phyloP scores from a whole-genome alignment of 2,797 vertebrate genomes.

The Anguilla anguilla region DNA sequence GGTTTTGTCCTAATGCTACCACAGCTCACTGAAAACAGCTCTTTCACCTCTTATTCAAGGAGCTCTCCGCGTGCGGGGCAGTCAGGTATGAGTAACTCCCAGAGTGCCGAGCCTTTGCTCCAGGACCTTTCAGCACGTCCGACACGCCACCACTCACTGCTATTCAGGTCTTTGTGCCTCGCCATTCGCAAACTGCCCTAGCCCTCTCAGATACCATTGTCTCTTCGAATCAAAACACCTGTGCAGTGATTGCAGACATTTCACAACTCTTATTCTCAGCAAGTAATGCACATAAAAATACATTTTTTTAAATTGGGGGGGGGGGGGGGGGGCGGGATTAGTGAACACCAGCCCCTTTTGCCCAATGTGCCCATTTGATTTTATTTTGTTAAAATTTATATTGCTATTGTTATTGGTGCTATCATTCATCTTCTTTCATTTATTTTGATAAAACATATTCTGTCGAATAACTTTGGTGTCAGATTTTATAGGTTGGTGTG shows the following conservation, averaged over 20 bases:
- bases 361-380: neutral
- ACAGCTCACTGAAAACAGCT: constrained; percentile 72
- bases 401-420: neutral
- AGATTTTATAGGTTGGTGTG: too few species aligned
- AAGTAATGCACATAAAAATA: constrained; percentile 41
- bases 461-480: too few species aligned
- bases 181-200: constrained; percentile 71
- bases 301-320: constrained; percentile 47
- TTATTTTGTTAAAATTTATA: neutral
- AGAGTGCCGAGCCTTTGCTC: constrained; percentile 63
- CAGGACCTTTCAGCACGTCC: constrained; percentile 67
- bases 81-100: constrained; percentile 71
- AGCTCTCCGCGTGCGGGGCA: constrained; percentile 73
- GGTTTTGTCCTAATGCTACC: constrained; percentile 75
- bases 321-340: too few species aligned
- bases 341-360: neutral
- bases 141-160: constrained; percentile 68
- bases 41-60: constrained; percentile 69
- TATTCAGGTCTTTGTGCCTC: constrained; percentile 62
- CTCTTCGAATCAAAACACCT: neutral
- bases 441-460: neutral
- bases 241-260: neutral
- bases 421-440: neutral
- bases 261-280: neutral
- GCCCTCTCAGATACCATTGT: constrained; percentile 57